Percentiles rank a stretch among this genome's conserved stretches.
These are phyloP conservation scores for Elysia crispata DNA, from an alignment of 2,888 invertebrate species.

Conservation along the genomic window DNA sequence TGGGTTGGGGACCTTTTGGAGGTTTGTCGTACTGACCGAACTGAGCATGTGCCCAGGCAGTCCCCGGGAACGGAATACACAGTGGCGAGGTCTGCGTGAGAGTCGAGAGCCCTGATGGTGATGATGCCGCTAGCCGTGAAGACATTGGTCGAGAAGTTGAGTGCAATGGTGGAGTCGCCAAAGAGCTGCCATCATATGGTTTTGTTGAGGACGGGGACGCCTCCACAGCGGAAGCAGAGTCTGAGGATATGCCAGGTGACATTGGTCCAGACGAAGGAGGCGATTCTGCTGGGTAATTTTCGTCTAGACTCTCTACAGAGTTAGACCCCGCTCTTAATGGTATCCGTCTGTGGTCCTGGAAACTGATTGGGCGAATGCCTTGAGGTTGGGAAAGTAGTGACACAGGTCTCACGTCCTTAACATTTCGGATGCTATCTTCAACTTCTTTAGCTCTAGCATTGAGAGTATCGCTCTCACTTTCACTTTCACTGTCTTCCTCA, in stretches of 20 bases:
- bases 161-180: background rate
- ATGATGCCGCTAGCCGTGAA: background rate
- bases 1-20: background rate
- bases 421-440: background rate
- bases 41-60: slow-evolving; percentile 18
- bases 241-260: slow-evolving; percentile 18
- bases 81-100: background rate
- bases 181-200: background rate
- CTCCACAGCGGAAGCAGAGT: background rate
- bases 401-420: background rate
- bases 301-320: slow-evolving; percentile 16
- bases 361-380: too few species aligned
- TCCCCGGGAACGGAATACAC: background rate
- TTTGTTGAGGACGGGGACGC: background rate
- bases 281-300: slow-evolving; percentile 1
- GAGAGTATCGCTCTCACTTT: background rate
- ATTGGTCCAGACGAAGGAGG: background rate
- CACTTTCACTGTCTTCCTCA: background rate
- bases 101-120: background rate
- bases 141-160: too few species aligned
- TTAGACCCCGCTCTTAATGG: background rate
- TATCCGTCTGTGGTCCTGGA: too few species aligned
- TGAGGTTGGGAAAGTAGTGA: background rate
- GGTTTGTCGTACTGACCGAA: background rate
- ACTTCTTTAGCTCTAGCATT: background rate